Base-by-base conservation (phyloP, 2,888 invertebrate species). In the Imbricaverruca yamaguchii region DNA sequence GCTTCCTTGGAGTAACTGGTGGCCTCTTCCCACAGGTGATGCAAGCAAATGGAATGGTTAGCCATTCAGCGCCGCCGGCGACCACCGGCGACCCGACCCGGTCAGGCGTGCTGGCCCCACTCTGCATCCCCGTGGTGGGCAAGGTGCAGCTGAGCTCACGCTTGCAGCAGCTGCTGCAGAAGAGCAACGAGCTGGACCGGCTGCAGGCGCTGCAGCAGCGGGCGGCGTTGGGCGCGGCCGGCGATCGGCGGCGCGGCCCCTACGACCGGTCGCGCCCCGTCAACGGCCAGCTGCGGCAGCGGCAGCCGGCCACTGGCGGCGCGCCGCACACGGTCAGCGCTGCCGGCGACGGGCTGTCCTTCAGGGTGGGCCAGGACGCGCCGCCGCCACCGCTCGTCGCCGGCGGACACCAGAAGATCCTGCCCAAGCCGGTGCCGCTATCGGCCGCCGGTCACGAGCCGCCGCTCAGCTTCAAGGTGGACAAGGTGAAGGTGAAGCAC, bases 31-130 rank as follows among this genome's bases (percentile, higher is more conserved):
- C 3, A 7, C 69, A 74, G 74, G 74, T 74, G 53, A 74, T 74
- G 74, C 74, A 74, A 53, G 74, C 74, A 74, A 74, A 74, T 74
- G 74, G 74, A 13, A 74, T 74, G 74, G 74, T 74, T 18, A 74
- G 74, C 74, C 74, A 74, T 53, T 74, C 74, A 74, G 18, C 74
- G 23, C 53, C 74, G 23, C 53, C 59, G 59, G 7, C 74, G 8
- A 53, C 23, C 53, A 39, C 18, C 18, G 12, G 21, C 1, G 74
- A 74, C 15, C 74, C 39, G 53, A 53, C 23, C 53, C n/a, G 74
- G 74, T 10, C 74, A 4, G 74, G 39, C 25, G 18, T 53, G 13
- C 53, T 23, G 53, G 53, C 74, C 18, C 74, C 74, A 15, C 74
- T 74, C 15, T 74, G 74, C 53, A 74, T 74, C 74, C 74, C 74